Evolutionary conservation across 1,140 invertebrate species (phyloP), one percentile per base, ranked within the genome.

Genomic region (Drosophila persimilis): DNA sequence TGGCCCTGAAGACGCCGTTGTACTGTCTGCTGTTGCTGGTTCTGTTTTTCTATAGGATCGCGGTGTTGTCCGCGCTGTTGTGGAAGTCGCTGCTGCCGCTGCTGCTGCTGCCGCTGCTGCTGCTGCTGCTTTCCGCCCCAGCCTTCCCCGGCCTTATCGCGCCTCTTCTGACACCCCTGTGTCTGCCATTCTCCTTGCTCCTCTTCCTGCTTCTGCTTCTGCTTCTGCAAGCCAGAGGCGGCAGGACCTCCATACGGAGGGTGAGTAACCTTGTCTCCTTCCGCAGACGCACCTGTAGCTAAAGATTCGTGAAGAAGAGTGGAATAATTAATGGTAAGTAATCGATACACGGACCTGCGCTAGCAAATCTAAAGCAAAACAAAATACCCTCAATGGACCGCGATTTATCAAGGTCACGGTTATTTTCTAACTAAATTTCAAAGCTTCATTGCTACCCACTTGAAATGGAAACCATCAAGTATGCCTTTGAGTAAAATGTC

Each of bases 101-200:
- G 15, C 15, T 44, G 39, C 2, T 46, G n/a, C 15, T 53, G 51
- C 35, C n/a, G n/a, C n/a, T n/a, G 54, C 7, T 15, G 15, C 15
- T 44, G 39, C 2, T 46, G n/a, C 15, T 53, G 51, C 35, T 70
- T 57, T 35, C 65, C 35, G 6, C 61, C 62, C 61, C 46, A 50
- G 22, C 58, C 58, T 55, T 64, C 39, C 24, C 20, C 26, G 15
- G 22, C 9, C 26, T 55, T 46, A 11, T 31, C 11, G 1, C 9
- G 56, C 31, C 47, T 55, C 44, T 58, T 54, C 6, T 61, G 43
- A 0, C 45, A 15, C 13, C 58, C 41, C 22, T 58, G 59, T 6
- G 22, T 43, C 43, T 57, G 57, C 53, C 51, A 48, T 46, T 20
- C 35, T 15, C 48, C 48, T 15, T 50, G 48, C n/a, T 20, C 22